Base-by-base conservation (phyloP, 1,140 invertebrate species). In the Sinonovacula constricta region DNA sequence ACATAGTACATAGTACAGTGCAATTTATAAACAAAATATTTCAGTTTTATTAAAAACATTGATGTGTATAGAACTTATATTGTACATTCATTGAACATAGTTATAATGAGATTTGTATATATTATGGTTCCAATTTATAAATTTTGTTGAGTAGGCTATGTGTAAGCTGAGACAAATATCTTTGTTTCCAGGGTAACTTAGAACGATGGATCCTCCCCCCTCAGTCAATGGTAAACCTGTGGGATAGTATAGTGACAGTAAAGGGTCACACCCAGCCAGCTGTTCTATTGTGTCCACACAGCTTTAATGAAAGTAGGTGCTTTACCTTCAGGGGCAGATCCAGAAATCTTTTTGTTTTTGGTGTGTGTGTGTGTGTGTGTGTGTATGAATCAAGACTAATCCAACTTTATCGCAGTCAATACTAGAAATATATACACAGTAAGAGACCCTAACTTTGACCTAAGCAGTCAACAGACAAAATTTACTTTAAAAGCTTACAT, bases 171-270 rank as follows among this genome's bases (percentile, higher is more conserved):
- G 12, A 26, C 31, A 14, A 15, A 26, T 33, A 31, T 5, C 31
- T 30, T 36, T 60, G 54, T 56, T 78, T 80, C 14, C 80, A 88
- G 87, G 65, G 74, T 18, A 86, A 89, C 68, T 51, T 87, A 12
- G 79, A 86, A 56, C 81, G 87, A 72, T 89, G 88, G 88, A 88
- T 87, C 67, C 76, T 88, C 33, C 88, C 88, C 12, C 74, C 83
- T 15, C 86, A 84, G 24, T 83, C 87, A 7, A 59, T 63, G 59
- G 81, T 87, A 24, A 82, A 88, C 79, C 24, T 78, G 0, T 78
- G 75, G 12, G 83, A 60, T 18, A 80, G 83, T 39, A 85, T 74
- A 14, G 79, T 89, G 12, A 72, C 68, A 53, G 78, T 88, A 3
- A 78, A 83, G 28, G 77, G 83, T 69, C 83, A 86, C 72, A 65